phyloP scores from a whole-genome alignment of 2,797 vertebrate species.

The Antennarius maculatus region DNA sequence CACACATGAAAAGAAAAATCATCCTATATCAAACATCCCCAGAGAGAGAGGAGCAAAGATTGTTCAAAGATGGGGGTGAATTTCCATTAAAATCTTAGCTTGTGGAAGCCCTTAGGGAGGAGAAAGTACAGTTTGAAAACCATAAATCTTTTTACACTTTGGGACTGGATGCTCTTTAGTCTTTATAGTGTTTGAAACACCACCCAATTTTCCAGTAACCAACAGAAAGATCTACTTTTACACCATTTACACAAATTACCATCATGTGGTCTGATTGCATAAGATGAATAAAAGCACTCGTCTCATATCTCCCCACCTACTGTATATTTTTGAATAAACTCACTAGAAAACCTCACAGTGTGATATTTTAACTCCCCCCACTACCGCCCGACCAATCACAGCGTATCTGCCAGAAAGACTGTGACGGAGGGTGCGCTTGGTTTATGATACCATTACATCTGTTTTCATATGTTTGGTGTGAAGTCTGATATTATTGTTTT shows the following conservation, averaged over 20 bases:
- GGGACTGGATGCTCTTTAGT: background rate
- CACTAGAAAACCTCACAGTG: no score
- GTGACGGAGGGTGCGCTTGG: no score
- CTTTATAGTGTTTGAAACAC: background rate
- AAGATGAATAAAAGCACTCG: background rate
- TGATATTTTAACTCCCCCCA: no score
- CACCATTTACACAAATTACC: background rate
- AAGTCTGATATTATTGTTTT: no score
- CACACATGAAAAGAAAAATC: conserved; percentile 4
- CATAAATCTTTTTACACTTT: no score
- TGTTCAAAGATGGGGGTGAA: conserved; percentile 6
- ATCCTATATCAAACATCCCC: conserved; percentile 1
- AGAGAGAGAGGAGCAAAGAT: conserved; percentile 1
- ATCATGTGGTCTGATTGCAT: background rate
- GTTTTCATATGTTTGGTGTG: no score
- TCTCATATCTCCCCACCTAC: no score
- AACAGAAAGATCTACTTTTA: background rate
- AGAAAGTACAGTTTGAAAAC: background rate
- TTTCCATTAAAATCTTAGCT: conserved; percentile 9
- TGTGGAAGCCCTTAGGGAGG: background rate
- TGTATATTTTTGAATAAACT: no score
- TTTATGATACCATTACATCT: no score
- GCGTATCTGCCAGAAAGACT: no score
- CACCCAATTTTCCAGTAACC: background rate
- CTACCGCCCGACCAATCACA: no score